These are phyloP conservation scores for Condylostylus longicornis DNA, from an alignment of 1,140 invertebrate species.

Conservation along the genomic window DNA sequence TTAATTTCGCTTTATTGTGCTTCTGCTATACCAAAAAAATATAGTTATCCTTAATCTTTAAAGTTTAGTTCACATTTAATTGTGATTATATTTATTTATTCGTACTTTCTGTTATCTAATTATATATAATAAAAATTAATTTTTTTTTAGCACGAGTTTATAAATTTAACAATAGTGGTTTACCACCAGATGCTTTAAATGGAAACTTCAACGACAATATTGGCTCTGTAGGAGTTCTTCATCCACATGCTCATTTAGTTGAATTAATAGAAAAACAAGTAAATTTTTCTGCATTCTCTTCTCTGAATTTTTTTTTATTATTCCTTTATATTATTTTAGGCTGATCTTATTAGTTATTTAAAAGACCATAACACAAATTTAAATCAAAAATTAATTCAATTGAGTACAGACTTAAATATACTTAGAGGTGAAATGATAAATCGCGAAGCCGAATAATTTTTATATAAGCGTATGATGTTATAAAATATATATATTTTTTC, in stretches of 20 bases:
- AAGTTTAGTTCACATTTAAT: slow-evolving; percentile 2
- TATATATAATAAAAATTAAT: slow-evolving; percentile 1
- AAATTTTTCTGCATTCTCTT: slow-evolving; percentile 2
- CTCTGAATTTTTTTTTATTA: not conserved
- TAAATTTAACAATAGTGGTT: slow-evolving; percentile 40
- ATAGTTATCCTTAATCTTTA: not conserved
- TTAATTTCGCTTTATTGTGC: too few species aligned
- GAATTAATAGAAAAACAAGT: slow-evolving; percentile 51
- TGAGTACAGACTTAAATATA: too few species aligned
- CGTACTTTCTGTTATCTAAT: slow-evolving; percentile 9
- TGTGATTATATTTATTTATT: slow-evolving; percentile 2
- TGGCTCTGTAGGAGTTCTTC: slow-evolving; percentile 40
- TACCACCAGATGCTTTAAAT: slow-evolving; percentile 40
- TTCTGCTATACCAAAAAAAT: too few species aligned
- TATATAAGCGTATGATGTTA: too few species aligned
- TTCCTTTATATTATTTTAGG: slow-evolving; percentile 17
- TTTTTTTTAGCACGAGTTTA: slow-evolving; percentile 36
- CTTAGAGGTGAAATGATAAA: too few species aligned
- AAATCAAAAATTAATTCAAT: slow-evolving; percentile 34
- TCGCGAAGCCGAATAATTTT: too few species aligned
- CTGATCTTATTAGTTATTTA: slow-evolving; percentile 35
- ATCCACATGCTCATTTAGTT: slow-evolving; percentile 37
- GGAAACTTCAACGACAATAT: slow-evolving; percentile 34
- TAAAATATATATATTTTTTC: too few species aligned
- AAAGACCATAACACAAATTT: slow-evolving; percentile 35